Evolutionary conservation across 1,140 invertebrate genomes (phyloP), one percentile per base, ranked within the genome.

Genomic region (Bombus polaris): DNA sequence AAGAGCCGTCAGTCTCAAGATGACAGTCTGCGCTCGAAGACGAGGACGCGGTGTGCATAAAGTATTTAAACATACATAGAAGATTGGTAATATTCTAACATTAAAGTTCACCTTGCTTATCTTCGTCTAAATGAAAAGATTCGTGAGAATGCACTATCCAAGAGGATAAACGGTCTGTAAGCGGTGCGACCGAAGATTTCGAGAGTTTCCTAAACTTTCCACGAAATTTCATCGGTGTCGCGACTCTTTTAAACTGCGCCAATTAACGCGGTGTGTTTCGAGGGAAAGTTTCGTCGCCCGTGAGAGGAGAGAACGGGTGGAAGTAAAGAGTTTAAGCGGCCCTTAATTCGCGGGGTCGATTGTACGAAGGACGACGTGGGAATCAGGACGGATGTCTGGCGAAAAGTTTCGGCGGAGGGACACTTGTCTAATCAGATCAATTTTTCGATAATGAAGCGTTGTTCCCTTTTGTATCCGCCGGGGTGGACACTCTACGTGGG

Each of bases 371-470:
- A 74, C 78, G 47, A 85, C 90, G 88, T 91, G 89, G 81, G 90
- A 91, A 91, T 83, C 44, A n/a, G 78, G 70, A 73, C 62, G 81
- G 78, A 68, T 90, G 87, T 79, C 85, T 62, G 44, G 75, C 22
- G 73, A 59, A 85, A 91, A 91, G 86, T 89, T 91, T 86, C 62
- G 44, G 12, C 12, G 25, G 22, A 84, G 42, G 47, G 47, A 65
- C 75, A 62, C 37, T 32, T 83, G 88, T 80, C 87, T 93, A 94
- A 94, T 94, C 93, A 93, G 92, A 94, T 94, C 94, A 94, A 94
- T 94, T 94, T 93, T 86, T 94, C 94, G 93, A 94, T 94, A 94
- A 94, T 91, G 88, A 94, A 93, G 80, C 87, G 87, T 88, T 93
- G 92, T 91, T 89, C 88, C 74, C 68, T 72, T 85, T 83, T 37